Evolutionary conservation across 2,888 invertebrate species (phyloP).

Genomic region (Sinohyriopsis cumingii): DNA sequence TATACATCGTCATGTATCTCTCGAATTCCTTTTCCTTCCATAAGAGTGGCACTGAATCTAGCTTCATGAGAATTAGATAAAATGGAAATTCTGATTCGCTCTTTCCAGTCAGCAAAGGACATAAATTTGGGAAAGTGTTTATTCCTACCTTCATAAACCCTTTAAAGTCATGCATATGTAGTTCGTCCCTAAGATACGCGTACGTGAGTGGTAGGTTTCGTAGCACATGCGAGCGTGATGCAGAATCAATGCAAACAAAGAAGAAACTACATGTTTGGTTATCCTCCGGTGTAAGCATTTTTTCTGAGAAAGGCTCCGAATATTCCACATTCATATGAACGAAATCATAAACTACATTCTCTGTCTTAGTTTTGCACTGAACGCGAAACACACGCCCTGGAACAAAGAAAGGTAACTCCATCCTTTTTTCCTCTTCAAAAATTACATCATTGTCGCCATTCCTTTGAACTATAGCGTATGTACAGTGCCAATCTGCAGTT

Average conservation of each 20-base stretch:
- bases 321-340: conserved; percentile 22
- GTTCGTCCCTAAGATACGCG: conserved; percentile 27
- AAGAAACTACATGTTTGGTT: conserved; percentile 21
- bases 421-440: conserved; percentile 2
- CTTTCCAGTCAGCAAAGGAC: conserved; percentile 33
- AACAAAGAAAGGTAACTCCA: conserved; percentile 23
- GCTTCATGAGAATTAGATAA: conserved; percentile 11
- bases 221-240: conserved; percentile 24
- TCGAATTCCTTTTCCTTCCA: conserved; percentile 85
- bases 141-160: conserved; percentile 41
- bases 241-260: conserved; percentile 28
- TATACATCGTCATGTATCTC: conserved; percentile 84
- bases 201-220: conserved; percentile 33
- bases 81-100: conserved; percentile 7
- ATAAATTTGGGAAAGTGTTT: conserved; percentile 38
- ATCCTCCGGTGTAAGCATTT: conserved; percentile 6
- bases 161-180: conserved; percentile 32
- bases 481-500: too few relatives aligned
- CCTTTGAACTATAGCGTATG: too few relatives aligned
- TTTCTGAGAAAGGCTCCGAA: neutral
- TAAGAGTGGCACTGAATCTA: conserved; percentile 78
- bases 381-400: conserved; percentile 15
- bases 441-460: neutral
- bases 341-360: conserved; percentile 21
- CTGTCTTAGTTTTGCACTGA: conserved; percentile 7